Base-by-base conservation (phyloP, 2,797 vertebrate genomes). In the Philypnodon macrostomus region DNA sequence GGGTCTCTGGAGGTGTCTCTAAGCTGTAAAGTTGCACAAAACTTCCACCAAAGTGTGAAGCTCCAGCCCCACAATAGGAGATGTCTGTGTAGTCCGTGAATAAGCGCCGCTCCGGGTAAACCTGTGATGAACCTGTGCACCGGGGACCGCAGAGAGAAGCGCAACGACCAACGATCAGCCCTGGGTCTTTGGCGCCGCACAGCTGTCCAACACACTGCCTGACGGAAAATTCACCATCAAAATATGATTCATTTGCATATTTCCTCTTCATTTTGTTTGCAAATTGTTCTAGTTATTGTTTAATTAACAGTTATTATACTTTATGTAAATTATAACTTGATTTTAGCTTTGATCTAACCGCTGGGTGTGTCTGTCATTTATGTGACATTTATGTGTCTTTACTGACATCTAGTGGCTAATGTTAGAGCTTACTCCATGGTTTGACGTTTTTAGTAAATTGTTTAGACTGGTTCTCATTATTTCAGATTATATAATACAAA, bases 121-220 rank as follows among this genome's bases (percentile, higher is more conserved):
- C 5, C 59, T 48, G 49, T 19, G 45, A 5, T 39, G 52, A 49
- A 55, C 61, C 58, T 58, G 53, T n/a, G n/a, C n/a, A n/a, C 81
- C 73, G 70, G 70, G 59, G 40, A 73, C 75, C 57, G 77, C 75
- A 48, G 42, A 58, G 58, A 62, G 39, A 40, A 56, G 42, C 23
- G 56, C 77, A 67, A 50, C 42, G 66, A 67, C 27, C 62, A 55
- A 54, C 65, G 60, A 67, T 69, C 63, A 70, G 65, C 59, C 70
- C 73, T 3, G 72, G 87, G 85, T 83, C 84, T 63, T 88, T 61
- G 45, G 49, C 81, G 69, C 86, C 77, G 88, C 88, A 89, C 89
- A 90, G 89, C 56, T 79, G 51, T 35, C 88, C 78, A 29, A 11
- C 8, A 27, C 0, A 23, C 48, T 79, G 85, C 85, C 85, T 84